Evolutionary conservation across 64 coral and sea anemone genomes (phyloP), one percentile per base, ranked within the genome.

Genomic region (Cladopsammia gracilis): DNA sequence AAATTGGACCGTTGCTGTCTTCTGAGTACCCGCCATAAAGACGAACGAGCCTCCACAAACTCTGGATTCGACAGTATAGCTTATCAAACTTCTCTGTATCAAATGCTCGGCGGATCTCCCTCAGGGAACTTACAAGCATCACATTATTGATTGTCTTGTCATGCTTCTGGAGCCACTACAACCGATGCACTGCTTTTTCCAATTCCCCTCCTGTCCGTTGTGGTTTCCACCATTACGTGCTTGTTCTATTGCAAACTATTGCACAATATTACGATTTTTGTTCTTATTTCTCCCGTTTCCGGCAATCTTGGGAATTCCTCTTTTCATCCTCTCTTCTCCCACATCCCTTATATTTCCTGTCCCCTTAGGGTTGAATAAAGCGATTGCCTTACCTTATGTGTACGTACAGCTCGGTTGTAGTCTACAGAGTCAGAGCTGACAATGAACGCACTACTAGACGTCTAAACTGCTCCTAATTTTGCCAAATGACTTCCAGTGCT

Each of bases 331-430:
- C n/a, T n/a, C n/a, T n/a, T n/a, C n/a, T n/a, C n/a, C n/a, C n/a
- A n/a, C n/a, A n/a, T n/a, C n/a, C n/a, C n/a, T n/a, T 24, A 43
- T 71, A 5, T 5, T 71, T 15, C 68, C 4, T 7, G 22, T 24
- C 8, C 7, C 58, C 1, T 57, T 79, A 18, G 22, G 3, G 23
- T 4, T 2, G 53, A 48, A 57, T 57, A 4, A 79, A 54, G 4
- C 48, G 6, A 79, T 79, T 4, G 53, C n/a, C n/a, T 44, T 77
- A 89, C 87, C 87, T 89, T 89, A 25, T 89, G 87, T 78, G 87
- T 78, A 50, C 87, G 75, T 60, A 89, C 46, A 74, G 73, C 87
- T 64, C 87, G 87, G 49, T 72, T 91, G 62, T 25, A 83, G 3
- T 25, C 82, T 77, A n/a, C 64, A n/a, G 77, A 19, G 89, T 74